Evolutionary conservation across 1,140 invertebrate genomes (phyloP).

Genomic region (Laupala kohalensis): DNA sequence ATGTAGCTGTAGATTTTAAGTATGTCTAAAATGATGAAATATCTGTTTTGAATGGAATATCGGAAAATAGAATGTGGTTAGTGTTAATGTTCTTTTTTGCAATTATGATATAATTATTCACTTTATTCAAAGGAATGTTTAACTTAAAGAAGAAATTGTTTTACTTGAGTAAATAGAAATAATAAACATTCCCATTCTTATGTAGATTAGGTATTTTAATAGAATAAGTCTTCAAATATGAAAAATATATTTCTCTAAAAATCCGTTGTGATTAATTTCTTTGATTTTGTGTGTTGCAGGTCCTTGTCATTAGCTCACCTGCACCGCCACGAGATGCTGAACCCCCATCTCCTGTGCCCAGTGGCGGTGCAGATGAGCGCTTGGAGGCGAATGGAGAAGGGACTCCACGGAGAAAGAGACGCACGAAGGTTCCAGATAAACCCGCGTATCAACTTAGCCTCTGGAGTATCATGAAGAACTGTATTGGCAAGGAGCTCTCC

Average conservation of each 20-base stretch:
- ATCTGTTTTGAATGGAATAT: not conserved
- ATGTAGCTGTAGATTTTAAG: no score
- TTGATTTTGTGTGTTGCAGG: not conserved
- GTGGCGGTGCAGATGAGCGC: not conserved
- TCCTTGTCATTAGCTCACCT: constrained; percentile 4
- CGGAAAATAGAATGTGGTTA: not conserved
- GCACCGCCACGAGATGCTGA: not conserved
- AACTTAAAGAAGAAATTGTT: no score
- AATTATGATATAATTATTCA: not conserved
- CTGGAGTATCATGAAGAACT: constrained; percentile 99
- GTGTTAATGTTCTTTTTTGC: not conserved
- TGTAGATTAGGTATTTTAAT: no score
- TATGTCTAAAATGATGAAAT: no score
- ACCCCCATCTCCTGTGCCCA: not conserved
- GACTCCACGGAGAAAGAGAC: constrained; percentile 35
- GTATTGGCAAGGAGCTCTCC: constrained; percentile 95
- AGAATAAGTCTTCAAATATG: no score
- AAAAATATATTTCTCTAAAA: no score
- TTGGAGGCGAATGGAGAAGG: not conserved
- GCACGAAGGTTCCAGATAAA: constrained; percentile 77
- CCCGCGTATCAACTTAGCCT: constrained; percentile 92
- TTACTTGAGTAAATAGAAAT: no score
- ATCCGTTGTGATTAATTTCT: not conserved
- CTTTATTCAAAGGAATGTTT: no score
- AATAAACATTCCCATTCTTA: no score